Conservation (phyloP, 2,888 invertebrate genomes). For the Lumbricus terrestris region DNA sequence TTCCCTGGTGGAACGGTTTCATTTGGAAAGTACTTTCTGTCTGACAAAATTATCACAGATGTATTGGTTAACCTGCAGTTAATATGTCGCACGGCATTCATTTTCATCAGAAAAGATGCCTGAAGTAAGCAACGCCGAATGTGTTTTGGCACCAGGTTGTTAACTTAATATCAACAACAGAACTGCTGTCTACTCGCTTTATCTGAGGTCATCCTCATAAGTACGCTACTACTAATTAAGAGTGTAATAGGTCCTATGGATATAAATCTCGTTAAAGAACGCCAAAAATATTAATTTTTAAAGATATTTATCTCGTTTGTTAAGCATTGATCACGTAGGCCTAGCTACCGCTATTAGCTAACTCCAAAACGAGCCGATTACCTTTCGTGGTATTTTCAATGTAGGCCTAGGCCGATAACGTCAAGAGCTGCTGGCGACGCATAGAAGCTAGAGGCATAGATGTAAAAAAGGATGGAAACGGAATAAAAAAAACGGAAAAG, state of each 20-base stretch:
- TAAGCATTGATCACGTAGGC: neutral
- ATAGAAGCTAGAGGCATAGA: neutral
- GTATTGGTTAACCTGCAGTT: no score
- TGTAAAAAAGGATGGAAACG: no score
- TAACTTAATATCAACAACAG: no score
- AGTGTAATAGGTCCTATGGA: neutral
- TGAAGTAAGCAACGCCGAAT: neutral
- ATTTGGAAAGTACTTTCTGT: no score
- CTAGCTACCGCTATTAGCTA: neutral
- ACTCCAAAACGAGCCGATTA: neutral
- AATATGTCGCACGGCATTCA: no score
- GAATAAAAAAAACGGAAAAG: no score
- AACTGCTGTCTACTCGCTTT: no score
- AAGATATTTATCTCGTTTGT: neutral
- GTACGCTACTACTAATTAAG: no score
- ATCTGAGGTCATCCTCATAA: no score
- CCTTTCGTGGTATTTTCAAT: neutral
- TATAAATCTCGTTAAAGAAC: neutral
- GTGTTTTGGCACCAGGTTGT: neutral
- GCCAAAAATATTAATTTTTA: neutral
- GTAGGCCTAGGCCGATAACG: no score
- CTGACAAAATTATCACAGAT: no score
- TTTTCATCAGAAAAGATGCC: neutral
- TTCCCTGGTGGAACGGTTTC: no score
- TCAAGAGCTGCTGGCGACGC: neutral